Conservation (phyloP, 2,888 invertebrate species). For the Chloroclysta siterata region DNA sequence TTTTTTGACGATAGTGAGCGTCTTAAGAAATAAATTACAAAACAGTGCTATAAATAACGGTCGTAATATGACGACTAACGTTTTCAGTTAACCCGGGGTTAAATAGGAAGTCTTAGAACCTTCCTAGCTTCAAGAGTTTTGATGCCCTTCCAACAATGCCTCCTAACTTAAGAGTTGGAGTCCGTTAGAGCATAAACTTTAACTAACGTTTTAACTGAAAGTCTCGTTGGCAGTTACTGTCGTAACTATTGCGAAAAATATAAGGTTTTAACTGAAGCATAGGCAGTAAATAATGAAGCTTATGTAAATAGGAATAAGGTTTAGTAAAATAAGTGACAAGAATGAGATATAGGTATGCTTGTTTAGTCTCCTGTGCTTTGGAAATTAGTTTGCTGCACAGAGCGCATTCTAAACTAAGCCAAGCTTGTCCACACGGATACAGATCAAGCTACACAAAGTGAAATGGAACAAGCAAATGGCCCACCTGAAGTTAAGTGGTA, state of each 20-base stretch:
- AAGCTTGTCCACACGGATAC: no score
- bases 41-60: neutral
- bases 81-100: neutral
- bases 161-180: constrained; percentile 43
- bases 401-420: no score
- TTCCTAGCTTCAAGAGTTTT: constrained; percentile 34
- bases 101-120: constrained; percentile 7
- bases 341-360: no score
- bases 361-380: no score
- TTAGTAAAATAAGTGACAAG: no score
- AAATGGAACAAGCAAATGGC: no score
- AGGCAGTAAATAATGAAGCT: neutral
- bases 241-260: constrained; percentile 27
- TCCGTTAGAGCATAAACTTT: constrained; percentile 55
- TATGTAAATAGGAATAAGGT: no score
- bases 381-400: no score
- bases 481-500: no score
- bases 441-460: no score
- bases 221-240: constrained; percentile 41
- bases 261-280: neutral
- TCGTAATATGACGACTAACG: neutral
- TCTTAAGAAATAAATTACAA: no score
- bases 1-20: no score
- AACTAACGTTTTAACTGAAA: constrained; percentile 50
- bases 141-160: constrained; percentile 43